Evolutionary conservation across 1,140 invertebrate species (phyloP).

Genomic region (Cotesia vestalis): DNA sequence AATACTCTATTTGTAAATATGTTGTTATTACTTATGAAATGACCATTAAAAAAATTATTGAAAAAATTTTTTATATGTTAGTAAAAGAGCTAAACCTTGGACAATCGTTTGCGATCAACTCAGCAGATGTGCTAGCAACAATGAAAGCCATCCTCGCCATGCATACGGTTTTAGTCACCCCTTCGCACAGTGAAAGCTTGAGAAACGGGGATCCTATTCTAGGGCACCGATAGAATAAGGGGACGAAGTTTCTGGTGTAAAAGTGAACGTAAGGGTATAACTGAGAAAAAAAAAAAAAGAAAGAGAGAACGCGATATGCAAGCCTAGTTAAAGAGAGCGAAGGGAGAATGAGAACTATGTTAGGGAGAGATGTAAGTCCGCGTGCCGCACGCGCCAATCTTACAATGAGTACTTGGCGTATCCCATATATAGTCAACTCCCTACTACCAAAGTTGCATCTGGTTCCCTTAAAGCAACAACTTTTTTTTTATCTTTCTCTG

Average conservation of each 20-base stretch:
- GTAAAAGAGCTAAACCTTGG: conserved; percentile 52
- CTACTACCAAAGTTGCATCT: conserved; percentile 55
- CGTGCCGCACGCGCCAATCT: conserved; percentile 65
- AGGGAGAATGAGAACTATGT: conserved; percentile 42
- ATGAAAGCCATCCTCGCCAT: conserved; percentile 48
- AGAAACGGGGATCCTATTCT: conserved; percentile 49
- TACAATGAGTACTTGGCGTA: conserved; percentile 64
- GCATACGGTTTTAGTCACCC: conserved; percentile 19
- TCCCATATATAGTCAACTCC: conserved; percentile 45
- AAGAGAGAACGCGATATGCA: conserved; percentile 28
- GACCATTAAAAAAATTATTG: background rate
- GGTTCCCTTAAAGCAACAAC: conserved; percentile 59
- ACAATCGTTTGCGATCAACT: conserved; percentile 62
- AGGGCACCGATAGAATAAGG: conserved; percentile 39
- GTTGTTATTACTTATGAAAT: too few species aligned
- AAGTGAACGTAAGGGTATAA: conserved; percentile 19
- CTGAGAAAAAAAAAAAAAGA: conserved; percentile 38
- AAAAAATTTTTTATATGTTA: conserved; percentile 5
- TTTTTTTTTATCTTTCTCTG: conserved; percentile 41
- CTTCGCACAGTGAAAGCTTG: conserved; percentile 53
- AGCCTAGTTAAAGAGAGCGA: conserved; percentile 19
- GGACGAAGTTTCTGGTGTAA: conserved; percentile 9
- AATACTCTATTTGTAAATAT: too few species aligned
- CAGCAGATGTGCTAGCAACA: conserved; percentile 65
- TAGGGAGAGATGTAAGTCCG: conserved; percentile 45